Conservation (phyloP, 2,888 invertebrate species). For the Xanthorhoe designata region DNA sequence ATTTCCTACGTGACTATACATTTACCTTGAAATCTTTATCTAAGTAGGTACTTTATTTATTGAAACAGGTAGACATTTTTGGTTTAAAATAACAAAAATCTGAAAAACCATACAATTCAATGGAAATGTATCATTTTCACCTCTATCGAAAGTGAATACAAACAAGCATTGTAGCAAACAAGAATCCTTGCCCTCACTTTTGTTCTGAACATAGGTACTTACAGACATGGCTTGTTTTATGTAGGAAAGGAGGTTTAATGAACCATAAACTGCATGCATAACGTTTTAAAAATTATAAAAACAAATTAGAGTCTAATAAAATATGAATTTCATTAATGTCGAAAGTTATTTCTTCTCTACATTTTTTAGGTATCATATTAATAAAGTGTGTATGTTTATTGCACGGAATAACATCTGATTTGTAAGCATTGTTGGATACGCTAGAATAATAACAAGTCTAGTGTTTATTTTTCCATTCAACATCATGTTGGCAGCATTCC, state of each 20-base stretch:
- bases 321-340: not conserved
- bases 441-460: slow-evolving; percentile 19
- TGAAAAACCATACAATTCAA: not conserved
- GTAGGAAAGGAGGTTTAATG: not conserved
- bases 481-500: slow-evolving; percentile 23
- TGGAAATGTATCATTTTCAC: not conserved
- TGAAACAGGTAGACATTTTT: not conserved
- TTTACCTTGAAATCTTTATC: slow-evolving; percentile 25
- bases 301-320: not conserved
- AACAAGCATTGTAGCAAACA: slow-evolving; percentile 1
- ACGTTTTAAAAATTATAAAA: not conserved
- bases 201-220: not conserved
- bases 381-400: slow-evolving; percentile 2
- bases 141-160: not conserved
- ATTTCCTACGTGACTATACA: slow-evolving; percentile 14
- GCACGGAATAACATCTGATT: slow-evolving; percentile 11
- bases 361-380: slow-evolving; percentile 5
- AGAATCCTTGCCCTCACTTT: not conserved
- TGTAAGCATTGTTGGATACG: slow-evolving; percentile 12
- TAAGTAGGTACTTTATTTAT: slow-evolving; percentile 8
- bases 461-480: slow-evolving; percentile 29
- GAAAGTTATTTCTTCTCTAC: not conserved
- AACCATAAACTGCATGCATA: not conserved
- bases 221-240: not conserved
- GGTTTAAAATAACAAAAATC: not conserved